Evolutionary conservation across 2,888 invertebrate species (phyloP).

Genomic region (Spatulosminthurus flaviceps): DNA sequence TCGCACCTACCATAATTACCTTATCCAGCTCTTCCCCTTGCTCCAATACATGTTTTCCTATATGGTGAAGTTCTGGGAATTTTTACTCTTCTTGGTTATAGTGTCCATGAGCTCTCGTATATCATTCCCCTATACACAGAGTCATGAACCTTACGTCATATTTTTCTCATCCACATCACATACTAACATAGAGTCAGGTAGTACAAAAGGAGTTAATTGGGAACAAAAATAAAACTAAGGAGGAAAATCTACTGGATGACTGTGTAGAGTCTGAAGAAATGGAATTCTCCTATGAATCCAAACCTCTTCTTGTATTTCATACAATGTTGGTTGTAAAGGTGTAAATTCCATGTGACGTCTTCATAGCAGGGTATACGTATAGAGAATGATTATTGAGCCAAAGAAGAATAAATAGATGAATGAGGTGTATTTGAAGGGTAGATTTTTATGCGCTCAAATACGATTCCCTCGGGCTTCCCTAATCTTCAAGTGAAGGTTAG

Average conservation of each 20-base stretch:
- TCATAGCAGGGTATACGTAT: too few species aligned
- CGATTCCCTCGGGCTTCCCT: slow-evolving; percentile 34
- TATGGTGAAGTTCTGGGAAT: too few species aligned
- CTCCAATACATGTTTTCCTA: too few species aligned
- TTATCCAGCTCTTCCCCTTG: too few species aligned
- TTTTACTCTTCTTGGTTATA: too few species aligned
- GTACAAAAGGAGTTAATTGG: slow-evolving; percentile 4
- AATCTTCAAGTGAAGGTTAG: slow-evolving; percentile 29
- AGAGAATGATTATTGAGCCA: neutral
- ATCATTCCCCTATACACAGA: neutral
- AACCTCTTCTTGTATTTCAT: too few species aligned
- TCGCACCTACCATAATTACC: neutral
- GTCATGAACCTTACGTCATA: neutral
- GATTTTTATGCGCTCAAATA: neutral
- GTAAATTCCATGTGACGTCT: neutral
- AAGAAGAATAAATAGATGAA: neutral
- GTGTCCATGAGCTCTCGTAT: neutral
- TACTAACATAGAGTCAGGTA: neutral
- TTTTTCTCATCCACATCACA: neutral
- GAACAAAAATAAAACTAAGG: slow-evolving; percentile 3
- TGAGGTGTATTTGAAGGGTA: slow-evolving; percentile 18
- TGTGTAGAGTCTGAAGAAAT: too few species aligned
- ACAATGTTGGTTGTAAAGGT: neutral
- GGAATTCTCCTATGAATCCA: too few species aligned
- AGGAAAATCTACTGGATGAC: neutral